These are phyloP conservation scores for Catharus bicknelli DNA, from an alignment of 2,113 vertebrate species.

Conservation along the genomic window DNA sequence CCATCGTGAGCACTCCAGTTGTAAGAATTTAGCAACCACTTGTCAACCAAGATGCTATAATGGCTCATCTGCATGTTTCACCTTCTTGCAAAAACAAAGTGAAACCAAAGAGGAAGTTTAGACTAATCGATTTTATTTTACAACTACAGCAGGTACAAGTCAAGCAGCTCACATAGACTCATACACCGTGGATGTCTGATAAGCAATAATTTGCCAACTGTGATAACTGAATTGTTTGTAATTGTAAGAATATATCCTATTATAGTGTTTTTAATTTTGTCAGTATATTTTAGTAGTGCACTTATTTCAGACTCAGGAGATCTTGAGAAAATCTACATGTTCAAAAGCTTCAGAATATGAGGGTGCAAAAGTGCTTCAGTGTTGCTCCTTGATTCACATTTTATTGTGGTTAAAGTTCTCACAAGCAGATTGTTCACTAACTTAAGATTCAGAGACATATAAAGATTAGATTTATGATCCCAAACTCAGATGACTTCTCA, in stretches of 20 bases:
- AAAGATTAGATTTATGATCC: not conserved
- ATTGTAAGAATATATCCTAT: not conserved
- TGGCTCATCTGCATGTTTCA: not conserved
- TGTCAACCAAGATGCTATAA: not conserved
- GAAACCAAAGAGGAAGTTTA: not conserved
- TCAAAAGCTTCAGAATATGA: not conserved
- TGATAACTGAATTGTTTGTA: not conserved
- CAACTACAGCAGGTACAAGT: not conserved
- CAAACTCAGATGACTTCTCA: not conserved
- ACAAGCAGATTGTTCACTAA: not conserved
- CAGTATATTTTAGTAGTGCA: not conserved
- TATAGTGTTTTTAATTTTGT: not conserved
- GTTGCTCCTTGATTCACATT: not conserved
- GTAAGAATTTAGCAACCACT: not conserved
- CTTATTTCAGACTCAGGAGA: not conserved
- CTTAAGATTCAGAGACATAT: not conserved
- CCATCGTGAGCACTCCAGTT: not conserved
- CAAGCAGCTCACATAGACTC: not conserved
- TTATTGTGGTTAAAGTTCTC: not conserved
- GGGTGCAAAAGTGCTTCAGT: not conserved
- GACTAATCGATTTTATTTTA: not conserved
- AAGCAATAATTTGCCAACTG: not conserved
- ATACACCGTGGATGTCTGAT: not conserved
- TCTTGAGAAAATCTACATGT: not conserved
- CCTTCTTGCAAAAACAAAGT: not conserved